A percentile compares a stretch with the other conserved stretches of the same genome.
These are phyloP conservation scores for Phymanthus crucifer DNA, from an alignment of 92 coral and sea anemone genomes.

Conservation along the genomic window DNA sequence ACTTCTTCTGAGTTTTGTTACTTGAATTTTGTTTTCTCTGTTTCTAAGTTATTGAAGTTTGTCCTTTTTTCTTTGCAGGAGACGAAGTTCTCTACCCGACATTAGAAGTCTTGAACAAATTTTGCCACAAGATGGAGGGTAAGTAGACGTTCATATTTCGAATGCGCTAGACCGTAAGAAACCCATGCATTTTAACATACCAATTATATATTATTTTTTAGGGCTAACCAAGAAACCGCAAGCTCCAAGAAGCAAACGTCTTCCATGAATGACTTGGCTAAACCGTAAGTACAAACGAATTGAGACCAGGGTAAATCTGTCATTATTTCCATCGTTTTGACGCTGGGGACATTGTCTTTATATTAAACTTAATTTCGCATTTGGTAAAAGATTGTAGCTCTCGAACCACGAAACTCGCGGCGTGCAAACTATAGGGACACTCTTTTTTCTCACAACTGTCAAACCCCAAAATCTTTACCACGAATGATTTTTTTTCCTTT, in stretches of 20 bases:
- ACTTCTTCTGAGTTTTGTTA: neutral
- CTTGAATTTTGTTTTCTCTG: neutral
- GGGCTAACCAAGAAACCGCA: neutral
- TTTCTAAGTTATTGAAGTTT: neutral
- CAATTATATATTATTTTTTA: neutral
- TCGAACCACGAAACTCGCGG: too few species aligned
- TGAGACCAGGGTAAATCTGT: neutral
- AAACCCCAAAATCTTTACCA: neutral
- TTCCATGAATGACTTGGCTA: slow-evolving; percentile 20
- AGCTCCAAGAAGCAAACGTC: slow-evolving; percentile 1
- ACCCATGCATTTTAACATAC: neutral
- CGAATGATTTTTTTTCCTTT: neutral
- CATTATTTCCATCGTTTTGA: neutral
- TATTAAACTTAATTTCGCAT: too few species aligned
- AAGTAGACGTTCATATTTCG: neutral
- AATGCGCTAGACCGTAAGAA: neutral
- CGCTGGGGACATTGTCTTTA: too few species aligned
- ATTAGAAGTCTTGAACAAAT: slow-evolving; percentile 39
- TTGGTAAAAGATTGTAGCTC: too few species aligned
- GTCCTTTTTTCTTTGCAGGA: slow-evolving; percentile 34
- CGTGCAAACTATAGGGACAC: too few species aligned
- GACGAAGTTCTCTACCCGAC: slow-evolving; percentile 75
- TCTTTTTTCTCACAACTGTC: neutral
- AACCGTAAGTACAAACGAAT: slow-evolving; percentile 17
- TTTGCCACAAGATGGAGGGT: slow-evolving; percentile 9